These are phyloP conservation scores for Hassar affinis DNA, from an alignment of 2,113 vertebrate genomes.

Conservation along the genomic window DNA sequence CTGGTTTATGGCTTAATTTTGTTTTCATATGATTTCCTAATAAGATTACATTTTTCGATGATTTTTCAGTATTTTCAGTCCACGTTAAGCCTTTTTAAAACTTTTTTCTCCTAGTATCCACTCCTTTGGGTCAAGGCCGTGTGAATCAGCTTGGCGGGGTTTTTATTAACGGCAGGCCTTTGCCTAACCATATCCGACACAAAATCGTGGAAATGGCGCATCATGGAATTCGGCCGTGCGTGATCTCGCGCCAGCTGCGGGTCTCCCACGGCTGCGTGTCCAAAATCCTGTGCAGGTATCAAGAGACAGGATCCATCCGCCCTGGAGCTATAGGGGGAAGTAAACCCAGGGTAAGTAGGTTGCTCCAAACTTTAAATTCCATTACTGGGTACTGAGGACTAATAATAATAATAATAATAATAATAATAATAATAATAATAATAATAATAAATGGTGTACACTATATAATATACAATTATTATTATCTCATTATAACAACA, in stretches of 20 bases:
- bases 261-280: slow-evolving; percentile 97
- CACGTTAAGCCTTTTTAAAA: neutral
- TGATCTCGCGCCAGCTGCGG: slow-evolving; percentile 93
- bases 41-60: neutral
- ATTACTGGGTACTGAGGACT: neutral
- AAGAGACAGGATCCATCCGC: slow-evolving; percentile 96
- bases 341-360: slow-evolving; percentile 92
- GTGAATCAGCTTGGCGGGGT: slow-evolving; percentile 98
- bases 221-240: slow-evolving; percentile 95
- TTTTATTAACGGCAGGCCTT: slow-evolving; percentile 95
- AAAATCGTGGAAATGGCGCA: slow-evolving; percentile 99
- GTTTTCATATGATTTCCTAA: neutral
- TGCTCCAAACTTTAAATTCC: neutral
- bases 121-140: slow-evolving; percentile 94
- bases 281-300: slow-evolving; percentile 98
- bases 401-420: neutral
- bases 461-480: neutral
- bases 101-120: too few species aligned
- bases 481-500: neutral
- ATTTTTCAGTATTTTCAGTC: neutral
- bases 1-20: neutral
- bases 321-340: slow-evolving; percentile 97
- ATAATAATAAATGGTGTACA: neutral
- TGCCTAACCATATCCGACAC: slow-evolving; percentile 97
- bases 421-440: neutral